phyloP scores from a whole-genome alignment of 2,797 vertebrate species.

The Parambassis ranga region DNA sequence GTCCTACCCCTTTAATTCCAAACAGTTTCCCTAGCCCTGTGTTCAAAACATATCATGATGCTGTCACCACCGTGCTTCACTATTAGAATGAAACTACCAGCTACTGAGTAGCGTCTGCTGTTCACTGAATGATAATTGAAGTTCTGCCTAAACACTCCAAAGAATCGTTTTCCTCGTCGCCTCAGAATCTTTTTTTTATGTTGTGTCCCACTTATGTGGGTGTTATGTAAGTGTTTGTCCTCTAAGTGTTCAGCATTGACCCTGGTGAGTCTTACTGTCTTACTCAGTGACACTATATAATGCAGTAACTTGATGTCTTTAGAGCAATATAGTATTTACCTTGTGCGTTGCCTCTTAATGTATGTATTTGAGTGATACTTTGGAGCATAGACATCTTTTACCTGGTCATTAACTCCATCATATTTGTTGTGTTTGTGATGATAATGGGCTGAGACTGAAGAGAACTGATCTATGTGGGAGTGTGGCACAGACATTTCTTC shows the following conservation, averaged over 20 bases:
- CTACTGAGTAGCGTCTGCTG: no score
- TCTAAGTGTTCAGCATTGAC: background rate
- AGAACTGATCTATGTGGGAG: constrained; percentile 8
- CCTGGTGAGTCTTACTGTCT: background rate
- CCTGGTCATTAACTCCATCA: constrained; percentile 7
- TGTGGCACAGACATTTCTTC: background rate
- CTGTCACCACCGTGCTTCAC: background rate
- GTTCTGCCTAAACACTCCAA: no score
- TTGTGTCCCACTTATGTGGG: no score
- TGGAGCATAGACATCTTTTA: background rate
- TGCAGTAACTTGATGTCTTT: background rate
- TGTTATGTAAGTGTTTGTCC: background rate
- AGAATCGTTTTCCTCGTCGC: no score
- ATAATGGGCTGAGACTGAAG: constrained; percentile 19
- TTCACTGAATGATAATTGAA: no score
- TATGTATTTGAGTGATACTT: background rate
- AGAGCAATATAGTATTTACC: background rate
- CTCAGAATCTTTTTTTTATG: no score
- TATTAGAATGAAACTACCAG: no score
- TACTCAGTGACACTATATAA: constrained; percentile 6
- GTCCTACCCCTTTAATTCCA: no score
- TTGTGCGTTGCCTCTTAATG: background rate
- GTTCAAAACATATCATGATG: background rate
- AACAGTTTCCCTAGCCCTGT: no score
- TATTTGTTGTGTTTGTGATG: constrained; percentile 10